Percentiles rank a stretch among this genome's conserved stretches.
Evolutionary conservation across 2,797 vertebrate genomes (phyloP).

Genomic region (Pyrocephalus nanus): DNA sequence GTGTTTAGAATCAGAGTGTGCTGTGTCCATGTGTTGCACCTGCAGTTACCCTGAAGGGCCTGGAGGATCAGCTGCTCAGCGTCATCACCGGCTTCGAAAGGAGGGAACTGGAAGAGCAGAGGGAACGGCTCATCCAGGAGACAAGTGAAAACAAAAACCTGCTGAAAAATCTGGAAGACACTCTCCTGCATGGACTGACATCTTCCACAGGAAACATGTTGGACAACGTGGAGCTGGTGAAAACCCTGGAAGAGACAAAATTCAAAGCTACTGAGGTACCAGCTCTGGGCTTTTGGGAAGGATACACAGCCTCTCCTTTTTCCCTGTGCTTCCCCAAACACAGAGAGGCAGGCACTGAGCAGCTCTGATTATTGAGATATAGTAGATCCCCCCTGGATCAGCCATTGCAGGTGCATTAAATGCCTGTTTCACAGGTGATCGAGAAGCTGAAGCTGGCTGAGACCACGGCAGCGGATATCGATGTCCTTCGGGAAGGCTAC

Average conservation of each 20-base stretch:
- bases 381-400: not conserved
- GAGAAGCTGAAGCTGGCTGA: constrained; percentile 91
- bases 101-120: constrained; percentile 91
- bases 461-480: constrained; percentile 86
- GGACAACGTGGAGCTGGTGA: constrained; percentile 91
- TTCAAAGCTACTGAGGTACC: constrained; percentile 90
- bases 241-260: constrained; percentile 93
- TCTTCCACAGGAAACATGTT: constrained; percentile 96
- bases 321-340: not conserved
- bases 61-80: constrained; percentile 96
- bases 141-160: constrained; percentile 93
- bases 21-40: not conserved
- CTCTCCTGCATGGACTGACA: constrained; percentile 89
- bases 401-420: not conserved
- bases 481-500: constrained; percentile 90
- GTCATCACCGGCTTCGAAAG: constrained; percentile 91
- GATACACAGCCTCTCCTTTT: not conserved
- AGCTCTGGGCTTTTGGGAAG: not conserved
- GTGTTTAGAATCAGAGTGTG: not conserved
- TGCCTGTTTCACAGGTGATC: constrained; percentile 81
- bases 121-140: constrained; percentile 91
- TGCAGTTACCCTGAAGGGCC: constrained; percentile 90
- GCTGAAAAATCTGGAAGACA: constrained; percentile 91
- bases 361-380: not conserved
- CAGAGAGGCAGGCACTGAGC: not conserved